Evolutionary conservation across 2,888 invertebrate species (phyloP).

Genomic region (Nemurella pictetii): DNA sequence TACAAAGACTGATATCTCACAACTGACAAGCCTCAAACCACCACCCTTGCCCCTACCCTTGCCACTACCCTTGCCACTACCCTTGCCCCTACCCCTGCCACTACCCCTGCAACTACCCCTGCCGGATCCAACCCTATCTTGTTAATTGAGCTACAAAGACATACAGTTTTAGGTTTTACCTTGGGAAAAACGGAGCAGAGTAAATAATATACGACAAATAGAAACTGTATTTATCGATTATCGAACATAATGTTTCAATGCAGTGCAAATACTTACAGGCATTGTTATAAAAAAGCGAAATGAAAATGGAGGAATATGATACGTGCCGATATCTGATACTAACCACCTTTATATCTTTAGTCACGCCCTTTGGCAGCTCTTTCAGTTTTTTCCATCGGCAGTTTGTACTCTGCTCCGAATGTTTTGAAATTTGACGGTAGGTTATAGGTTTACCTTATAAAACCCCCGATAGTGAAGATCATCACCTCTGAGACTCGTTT

Average conservation of each 20-base stretch:
- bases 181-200: not conserved
- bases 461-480: not conserved
- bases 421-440: too few species aligned
- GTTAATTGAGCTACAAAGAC: not conserved
- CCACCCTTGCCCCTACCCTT: too few species aligned
- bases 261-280: not conserved
- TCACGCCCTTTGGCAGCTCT: not conserved
- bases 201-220: not conserved
- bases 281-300: not conserved
- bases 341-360: not conserved
- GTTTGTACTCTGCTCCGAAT: not conserved
- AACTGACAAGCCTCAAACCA: not conserved
- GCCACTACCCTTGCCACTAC: too few species aligned
- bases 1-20: not conserved
- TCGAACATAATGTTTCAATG: not conserved
- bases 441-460: not conserved
- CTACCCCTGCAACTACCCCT: too few species aligned
- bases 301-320: not conserved
- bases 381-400: not conserved
- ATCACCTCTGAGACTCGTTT: not conserved
- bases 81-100: too few species aligned
- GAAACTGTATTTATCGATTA: not conserved
- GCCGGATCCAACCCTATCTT: not conserved
- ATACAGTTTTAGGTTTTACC: not conserved
- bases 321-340: too few species aligned